Evolutionary conservation across 92 coral and sea anemone genomes (phyloP), one percentile per base, ranked within the genome.

Genomic region (Actinernus sp.): DNA sequence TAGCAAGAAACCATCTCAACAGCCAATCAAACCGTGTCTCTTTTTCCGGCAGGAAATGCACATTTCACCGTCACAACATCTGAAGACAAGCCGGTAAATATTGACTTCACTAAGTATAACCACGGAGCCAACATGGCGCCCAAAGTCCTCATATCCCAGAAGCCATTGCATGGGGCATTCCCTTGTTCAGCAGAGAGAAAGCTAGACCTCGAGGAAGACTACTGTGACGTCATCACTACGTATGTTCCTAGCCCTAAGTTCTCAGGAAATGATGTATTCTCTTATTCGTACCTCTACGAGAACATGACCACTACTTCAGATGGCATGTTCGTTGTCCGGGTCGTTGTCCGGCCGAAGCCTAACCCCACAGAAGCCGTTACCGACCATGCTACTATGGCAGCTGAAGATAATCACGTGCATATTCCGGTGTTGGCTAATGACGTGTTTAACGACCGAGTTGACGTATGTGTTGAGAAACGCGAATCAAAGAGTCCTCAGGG

Each of bases 351-450:
- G 39, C 97, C 97, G 18, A 80, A 60, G 58, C 73, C 92, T 18
- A 89, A 79, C 55, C 60, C 71, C 10, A 78, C 88, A 1, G 53
- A 88, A 37, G 92, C 99, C 5, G 71, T 64, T n/a, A 53, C 80
- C 20, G 99, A 95, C 71, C 81, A 79, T 10, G 88, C 65, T 32
- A 72, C 88, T 27, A 95, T 95, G 99, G 68, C 90, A 41, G 55
- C 73, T 17, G 83, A 82, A 14, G 92, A 91, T 23, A 88, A 81
- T 8, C 88, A 75, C 68, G 84, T 95, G 86, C 96, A 89, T 55
- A 92, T 95, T 55, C 96, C 97, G 8, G 99, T 95, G 46, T 61
- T 95, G 27, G 62, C 83, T 44, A 95, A 95, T 51, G 99, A 95
- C 63, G 32, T 60, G 58, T 70, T 71, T 45, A 68, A 79, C 39